Evolutionary conservation across 2,888 invertebrate genomes (phyloP).

Genomic region (Autographa gamma): DNA sequence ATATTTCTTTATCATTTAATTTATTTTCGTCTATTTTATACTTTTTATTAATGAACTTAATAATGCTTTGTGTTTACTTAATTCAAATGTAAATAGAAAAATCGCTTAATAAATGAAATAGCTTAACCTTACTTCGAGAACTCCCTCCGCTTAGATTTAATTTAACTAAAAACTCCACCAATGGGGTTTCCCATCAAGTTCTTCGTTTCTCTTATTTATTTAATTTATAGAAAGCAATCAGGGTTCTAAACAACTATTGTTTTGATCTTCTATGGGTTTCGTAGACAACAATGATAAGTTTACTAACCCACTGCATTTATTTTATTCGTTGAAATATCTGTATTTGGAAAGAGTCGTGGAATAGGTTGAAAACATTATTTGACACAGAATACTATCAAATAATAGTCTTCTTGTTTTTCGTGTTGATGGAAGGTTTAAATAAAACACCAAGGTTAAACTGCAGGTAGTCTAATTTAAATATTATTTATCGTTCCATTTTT

Average conservation of each 20-base stretch:
- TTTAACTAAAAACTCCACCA: constrained; percentile 2
- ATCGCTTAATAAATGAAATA: not conserved
- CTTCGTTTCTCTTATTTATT: not conserved
- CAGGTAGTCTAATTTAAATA: not conserved
- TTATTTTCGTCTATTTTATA: not conserved
- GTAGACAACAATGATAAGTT: not conserved
- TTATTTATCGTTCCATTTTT: not conserved
- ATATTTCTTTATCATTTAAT: constrained; percentile 12
- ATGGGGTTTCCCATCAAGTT: constrained; percentile 2
- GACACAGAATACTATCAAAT: not conserved
- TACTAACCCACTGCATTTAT: not conserved
- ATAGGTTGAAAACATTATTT: not conserved
- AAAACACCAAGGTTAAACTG: not conserved
- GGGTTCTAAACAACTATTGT: constrained; percentile 1
- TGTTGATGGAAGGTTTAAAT: too few relatives aligned
- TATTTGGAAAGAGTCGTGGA: too few relatives aligned
- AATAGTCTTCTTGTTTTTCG: too few relatives aligned
- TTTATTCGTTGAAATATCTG: not conserved
- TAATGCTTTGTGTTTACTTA: not conserved
- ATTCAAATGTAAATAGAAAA: not conserved
- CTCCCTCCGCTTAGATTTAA: not conserved
- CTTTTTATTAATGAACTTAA: too few relatives aligned
- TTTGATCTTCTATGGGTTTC: not conserved
- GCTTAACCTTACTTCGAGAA: not conserved
- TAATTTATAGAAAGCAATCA: not conserved